Evolutionary conservation across 1,140 invertebrate species (phyloP).

Genomic region (Alviniconcha marisindica): DNA sequence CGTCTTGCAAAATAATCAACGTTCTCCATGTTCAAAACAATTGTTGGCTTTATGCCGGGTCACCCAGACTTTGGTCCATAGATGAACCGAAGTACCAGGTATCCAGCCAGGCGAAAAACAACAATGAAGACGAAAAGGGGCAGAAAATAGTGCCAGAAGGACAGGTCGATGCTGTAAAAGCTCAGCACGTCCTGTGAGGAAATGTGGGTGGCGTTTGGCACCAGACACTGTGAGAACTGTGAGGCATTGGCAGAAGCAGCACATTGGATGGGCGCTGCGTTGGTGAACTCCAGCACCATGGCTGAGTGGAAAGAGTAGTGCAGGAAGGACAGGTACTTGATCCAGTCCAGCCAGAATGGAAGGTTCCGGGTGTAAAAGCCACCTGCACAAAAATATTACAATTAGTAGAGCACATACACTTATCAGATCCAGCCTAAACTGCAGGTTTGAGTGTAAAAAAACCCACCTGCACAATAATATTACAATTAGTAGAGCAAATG

Average conservation of each 20-base stretch:
- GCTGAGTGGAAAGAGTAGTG: conserved; percentile 92
- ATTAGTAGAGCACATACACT: no score
- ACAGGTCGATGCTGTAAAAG: conserved; percentile 46
- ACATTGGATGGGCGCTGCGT: conserved; percentile 81
- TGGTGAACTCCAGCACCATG: conserved; percentile 89
- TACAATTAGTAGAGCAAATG: no score
- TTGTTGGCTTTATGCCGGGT: no score
- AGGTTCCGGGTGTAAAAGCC: conserved; percentile 90
- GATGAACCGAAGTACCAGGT: conserved; percentile 55
- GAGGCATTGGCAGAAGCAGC: conserved; percentile 38
- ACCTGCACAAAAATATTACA: no score
- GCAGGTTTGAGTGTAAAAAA: not conserved
- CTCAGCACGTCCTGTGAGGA: conserved; percentile 49
- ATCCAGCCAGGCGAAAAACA: conserved; percentile 55
- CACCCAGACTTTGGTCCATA: conserved; percentile 25
- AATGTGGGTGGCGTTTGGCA: conserved; percentile 43
- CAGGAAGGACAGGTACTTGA: conserved; percentile 86
- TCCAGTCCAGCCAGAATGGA: conserved; percentile 87
- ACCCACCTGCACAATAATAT: not conserved
- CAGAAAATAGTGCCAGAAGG: conserved; percentile 54
- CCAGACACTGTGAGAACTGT: conserved; percentile 47
- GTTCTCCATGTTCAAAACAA: no score
- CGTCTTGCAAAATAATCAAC: no score
- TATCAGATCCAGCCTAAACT: no score
- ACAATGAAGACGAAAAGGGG: conserved; percentile 55